Conservation (phyloP, 2,797 vertebrate genomes). For the Helostoma temminkii region DNA sequence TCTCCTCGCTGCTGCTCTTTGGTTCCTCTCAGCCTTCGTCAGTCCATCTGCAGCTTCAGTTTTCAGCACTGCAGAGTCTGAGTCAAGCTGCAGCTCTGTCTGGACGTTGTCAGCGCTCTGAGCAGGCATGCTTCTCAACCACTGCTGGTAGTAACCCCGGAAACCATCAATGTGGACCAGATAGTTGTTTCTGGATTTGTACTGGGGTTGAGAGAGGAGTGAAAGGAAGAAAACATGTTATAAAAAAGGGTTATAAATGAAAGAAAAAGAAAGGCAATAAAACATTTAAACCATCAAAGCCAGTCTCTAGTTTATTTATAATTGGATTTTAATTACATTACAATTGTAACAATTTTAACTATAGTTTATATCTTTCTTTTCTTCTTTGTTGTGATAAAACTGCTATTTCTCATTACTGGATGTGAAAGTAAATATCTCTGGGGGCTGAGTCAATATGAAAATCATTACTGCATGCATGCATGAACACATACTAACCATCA, state of each 20-base stretch:
- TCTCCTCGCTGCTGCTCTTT: constrained; percentile 61
- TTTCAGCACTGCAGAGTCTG: not conserved
- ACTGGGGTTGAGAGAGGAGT: constrained; percentile 78
- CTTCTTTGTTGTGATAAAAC: too few relatives aligned
- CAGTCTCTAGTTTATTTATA: too few relatives aligned
- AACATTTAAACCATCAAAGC: too few relatives aligned
- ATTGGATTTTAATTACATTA: too few relatives aligned
- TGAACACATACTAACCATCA: too few relatives aligned
- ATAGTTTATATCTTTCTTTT: too few relatives aligned
- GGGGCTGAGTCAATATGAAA: too few relatives aligned
- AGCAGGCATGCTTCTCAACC: constrained; percentile 90
- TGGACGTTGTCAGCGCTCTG: constrained; percentile 68
- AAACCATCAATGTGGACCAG: constrained; percentile 94
- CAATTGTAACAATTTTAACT: too few relatives aligned
- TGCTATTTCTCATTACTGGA: too few relatives aligned
- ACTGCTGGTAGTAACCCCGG: constrained; percentile 93
- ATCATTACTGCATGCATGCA: too few relatives aligned
- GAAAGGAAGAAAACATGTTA: not conserved
- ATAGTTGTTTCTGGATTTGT: constrained; percentile 91
- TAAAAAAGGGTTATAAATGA: not conserved
- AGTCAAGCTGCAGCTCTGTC: constrained; percentile 12
- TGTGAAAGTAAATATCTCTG: too few relatives aligned
- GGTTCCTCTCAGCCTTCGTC: constrained; percentile 41
- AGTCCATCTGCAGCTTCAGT: constrained; percentile 40
- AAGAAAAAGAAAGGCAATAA: too few relatives aligned